These are phyloP conservation scores for Zaprionus camerounensis DNA, from an alignment of 1,140 invertebrate genomes.

Conservation along the genomic window DNA sequence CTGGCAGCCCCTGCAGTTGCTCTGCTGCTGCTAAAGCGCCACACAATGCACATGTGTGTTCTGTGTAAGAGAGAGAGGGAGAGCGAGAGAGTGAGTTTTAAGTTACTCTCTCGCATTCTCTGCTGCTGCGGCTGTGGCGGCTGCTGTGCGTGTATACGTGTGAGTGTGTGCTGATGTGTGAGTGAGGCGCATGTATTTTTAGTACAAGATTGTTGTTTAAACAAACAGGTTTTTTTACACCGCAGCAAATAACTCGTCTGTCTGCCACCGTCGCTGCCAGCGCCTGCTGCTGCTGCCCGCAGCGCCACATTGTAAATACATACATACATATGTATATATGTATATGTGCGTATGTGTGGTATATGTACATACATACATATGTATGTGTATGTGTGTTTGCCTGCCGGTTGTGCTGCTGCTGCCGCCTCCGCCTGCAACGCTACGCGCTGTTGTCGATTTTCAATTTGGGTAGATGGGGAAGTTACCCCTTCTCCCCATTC, in stretches of 20 bases:
- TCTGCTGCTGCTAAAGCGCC: slow-evolving; percentile 67
- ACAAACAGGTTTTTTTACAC: slow-evolving; percentile 82
- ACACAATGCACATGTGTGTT: slow-evolving; percentile 53
- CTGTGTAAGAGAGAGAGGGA: background rate
- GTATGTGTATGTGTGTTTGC: slow-evolving; percentile 32
- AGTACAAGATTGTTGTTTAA: slow-evolving; percentile 82
- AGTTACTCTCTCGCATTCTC: slow-evolving; percentile 59
- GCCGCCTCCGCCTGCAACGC: slow-evolving; percentile 62
- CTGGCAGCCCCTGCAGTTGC: slow-evolving; percentile 70
- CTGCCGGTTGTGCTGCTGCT: slow-evolving; percentile 26
- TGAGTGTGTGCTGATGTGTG: slow-evolving; percentile 45
- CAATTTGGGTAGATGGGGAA: slow-evolving; percentile 52
- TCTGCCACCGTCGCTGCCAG: slow-evolving; percentile 26
- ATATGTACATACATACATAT: slow-evolving; percentile 1
- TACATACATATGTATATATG: background rate
- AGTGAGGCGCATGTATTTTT: slow-evolving; percentile 72
- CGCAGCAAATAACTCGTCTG: slow-evolving; percentile 79
- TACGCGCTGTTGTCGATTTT: slow-evolving; percentile 77
- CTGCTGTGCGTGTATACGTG: slow-evolving; percentile 18
- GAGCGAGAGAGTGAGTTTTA: slow-evolving; percentile 18
- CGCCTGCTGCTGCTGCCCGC: slow-evolving; percentile 27
- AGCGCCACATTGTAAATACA: slow-evolving; percentile 55
- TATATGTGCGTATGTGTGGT: background rate
- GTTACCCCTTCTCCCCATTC: no score
- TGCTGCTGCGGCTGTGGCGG: slow-evolving; percentile 20